Conservation (phyloP, 2,888 invertebrate genomes). For the Cecidostiba fungosa region DNA sequence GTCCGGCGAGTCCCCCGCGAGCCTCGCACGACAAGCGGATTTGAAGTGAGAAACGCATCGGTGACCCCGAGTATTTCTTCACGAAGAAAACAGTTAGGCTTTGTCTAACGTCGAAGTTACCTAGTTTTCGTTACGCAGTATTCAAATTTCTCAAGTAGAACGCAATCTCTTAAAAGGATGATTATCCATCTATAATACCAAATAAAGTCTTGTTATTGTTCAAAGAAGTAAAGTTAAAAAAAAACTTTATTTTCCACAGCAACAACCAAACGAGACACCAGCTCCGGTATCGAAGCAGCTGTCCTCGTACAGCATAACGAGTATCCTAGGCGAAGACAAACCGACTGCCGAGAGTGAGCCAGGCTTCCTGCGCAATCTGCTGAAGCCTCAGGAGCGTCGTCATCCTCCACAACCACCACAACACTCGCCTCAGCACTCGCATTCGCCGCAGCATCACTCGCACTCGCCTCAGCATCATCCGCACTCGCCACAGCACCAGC, state of each 20-base stretch:
- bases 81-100: conserved; percentile 14
- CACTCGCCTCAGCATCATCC: conserved; percentile 37
- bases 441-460: conserved; percentile 47
- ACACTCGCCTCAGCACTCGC: conserved; percentile 40
- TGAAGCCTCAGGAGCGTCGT: conserved; percentile 78
- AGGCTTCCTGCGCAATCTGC: conserved; percentile 77
- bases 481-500: conserved; percentile 43
- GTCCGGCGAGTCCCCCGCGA: conserved; percentile 16
- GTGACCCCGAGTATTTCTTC: conserved; percentile 15
- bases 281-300: conserved; percentile 79
- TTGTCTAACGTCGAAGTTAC: neutral
- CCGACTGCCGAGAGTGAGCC: conserved; percentile 75
- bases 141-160: conserved; percentile 16
- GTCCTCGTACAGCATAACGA: conserved; percentile 93
- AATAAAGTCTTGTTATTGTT: neutral
- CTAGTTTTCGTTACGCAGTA: neutral
- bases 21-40: conserved; percentile 23
- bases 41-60: conserved; percentile 25
- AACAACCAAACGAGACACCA: conserved; percentile 67
- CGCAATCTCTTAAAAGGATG: neutral
- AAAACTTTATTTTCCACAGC: neutral
- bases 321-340: conserved; percentile 87
- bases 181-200: neutral
- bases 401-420: conserved; percentile 51
- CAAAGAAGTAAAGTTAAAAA: neutral